These are phyloP conservation scores for Cosmopolites sordidus DNA, from an alignment of 2,888 invertebrate genomes.

Conservation along the genomic window DNA sequence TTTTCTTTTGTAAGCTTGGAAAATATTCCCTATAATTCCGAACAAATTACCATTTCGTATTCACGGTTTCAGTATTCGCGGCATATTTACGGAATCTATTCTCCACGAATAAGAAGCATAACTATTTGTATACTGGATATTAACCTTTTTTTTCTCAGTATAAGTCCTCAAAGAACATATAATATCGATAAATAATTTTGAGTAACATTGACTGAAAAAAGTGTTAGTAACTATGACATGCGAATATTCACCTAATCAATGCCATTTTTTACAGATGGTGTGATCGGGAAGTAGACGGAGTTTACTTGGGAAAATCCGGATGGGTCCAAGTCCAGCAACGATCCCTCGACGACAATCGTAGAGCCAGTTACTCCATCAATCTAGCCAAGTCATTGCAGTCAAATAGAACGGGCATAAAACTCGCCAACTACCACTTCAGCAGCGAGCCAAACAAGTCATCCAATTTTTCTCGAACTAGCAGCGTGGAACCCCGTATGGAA, in stretches of 20 bases:
- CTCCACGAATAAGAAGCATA: too few relatives aligned
- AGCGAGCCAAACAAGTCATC: conserved; percentile 41
- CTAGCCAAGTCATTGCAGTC: conserved; percentile 30
- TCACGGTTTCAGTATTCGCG: too few relatives aligned
- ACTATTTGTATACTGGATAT: too few relatives aligned
- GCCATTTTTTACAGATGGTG: conserved; percentile 46
- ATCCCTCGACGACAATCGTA: conserved; percentile 52
- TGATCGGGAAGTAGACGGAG: conserved; percentile 57
- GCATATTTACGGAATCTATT: too few relatives aligned
- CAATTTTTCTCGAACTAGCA: conserved; percentile 21
- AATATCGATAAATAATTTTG: too few relatives aligned
- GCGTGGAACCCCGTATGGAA: conserved; percentile 17
- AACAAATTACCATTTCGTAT: too few relatives aligned
- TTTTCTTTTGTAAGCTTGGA: too few relatives aligned
- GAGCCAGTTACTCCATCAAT: conserved; percentile 41
- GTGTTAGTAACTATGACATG: neutral
- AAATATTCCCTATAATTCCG: too few relatives aligned
- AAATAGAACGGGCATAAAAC: conserved; percentile 49
- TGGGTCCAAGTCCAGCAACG: conserved; percentile 58
- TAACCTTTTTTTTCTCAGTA: too few relatives aligned
- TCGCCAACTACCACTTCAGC: conserved; percentile 54
- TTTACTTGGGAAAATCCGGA: conserved; percentile 55
- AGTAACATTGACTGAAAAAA: too few relatives aligned
- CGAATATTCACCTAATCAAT: neutral
- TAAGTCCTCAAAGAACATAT: too few relatives aligned